Base-by-base conservation (phyloP, 1,140 invertebrate species). In the Probaryconus sp. region DNA sequence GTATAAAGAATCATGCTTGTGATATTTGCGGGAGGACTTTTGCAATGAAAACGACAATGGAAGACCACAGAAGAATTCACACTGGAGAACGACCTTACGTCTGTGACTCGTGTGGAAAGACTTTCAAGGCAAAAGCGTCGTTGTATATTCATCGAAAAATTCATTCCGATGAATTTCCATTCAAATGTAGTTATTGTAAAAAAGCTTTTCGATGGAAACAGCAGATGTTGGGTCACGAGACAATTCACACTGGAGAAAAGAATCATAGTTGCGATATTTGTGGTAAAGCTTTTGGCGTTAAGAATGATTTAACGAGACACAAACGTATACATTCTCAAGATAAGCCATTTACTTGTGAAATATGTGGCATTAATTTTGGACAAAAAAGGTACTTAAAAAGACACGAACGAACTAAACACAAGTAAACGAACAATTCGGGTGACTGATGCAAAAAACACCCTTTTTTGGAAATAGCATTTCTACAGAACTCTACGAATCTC, bases 1-100 rank as follows among this genome's bases (percentile, higher is more conserved):
- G 83, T 0, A 60, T 87, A 0, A 88, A 87, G 51, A 85, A 88
- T 45, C 87, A 84, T 38, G 61, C 72, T 0, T 89, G 88, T 50
- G 84, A 86, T 3, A 81, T 84, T 14, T 86, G 84, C 18, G 81
- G 81, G 0, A 81, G 83, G 17, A 81, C 72, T 10, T 89, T 89
- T 26, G 83, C 84, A 0, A 84, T 81, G 48, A 91, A 91, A 76
- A 88, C 88, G 0, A 89, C 90, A 3, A 83, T 90, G 70, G 89
- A 91, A 0, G 90, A 92, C 71, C 91, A 93, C 72, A 87, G 90
- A 79, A 89, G 91, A 80, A 91, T 90, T 18, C 91, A 92, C 58
- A 91, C 90, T 0, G 89, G 91, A 16, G 88, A 89, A 51, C 89
- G 91, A 35, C 91, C 91, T 0, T 92, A 90, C 63, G 87, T 90